A percentile compares a stretch with the other conserved stretches of the same genome.
phyloP scores from a whole-genome alignment of 1,140 invertebrate genomes.

The Cecropterus lyciades region DNA sequence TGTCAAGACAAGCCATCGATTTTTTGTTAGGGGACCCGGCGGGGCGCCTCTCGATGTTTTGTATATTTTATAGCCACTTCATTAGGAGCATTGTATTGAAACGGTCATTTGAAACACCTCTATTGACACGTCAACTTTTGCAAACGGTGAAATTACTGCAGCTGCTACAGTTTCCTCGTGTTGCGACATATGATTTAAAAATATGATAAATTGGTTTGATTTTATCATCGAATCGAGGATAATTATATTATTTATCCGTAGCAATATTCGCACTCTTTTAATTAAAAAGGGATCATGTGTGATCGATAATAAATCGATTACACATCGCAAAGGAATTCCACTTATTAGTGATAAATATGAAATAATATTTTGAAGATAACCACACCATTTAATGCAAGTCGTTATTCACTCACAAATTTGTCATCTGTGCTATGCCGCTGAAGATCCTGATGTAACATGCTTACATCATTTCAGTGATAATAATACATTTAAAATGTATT shows the following conservation, averaged over 20 bases:
- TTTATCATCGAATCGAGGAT: neutral
- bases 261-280: neutral
- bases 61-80: conserved; percentile 76
- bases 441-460: neutral
- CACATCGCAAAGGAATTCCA: too few species aligned
- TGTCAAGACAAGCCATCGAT: conserved; percentile 72
- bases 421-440: neutral
- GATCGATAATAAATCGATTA: too few species aligned
- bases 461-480: neutral
- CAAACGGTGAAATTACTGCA: conserved; percentile 11
- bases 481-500: neutral
- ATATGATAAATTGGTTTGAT: neutral
- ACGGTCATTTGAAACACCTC: conserved; percentile 56
- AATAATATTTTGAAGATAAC: too few species aligned
- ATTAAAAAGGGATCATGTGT: neutral
- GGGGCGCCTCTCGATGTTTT: conserved; percentile 70
- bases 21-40: conserved; percentile 58
- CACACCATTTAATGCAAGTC: neutral
- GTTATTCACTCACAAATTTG: neutral
- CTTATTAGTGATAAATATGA: too few species aligned
- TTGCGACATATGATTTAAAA: neutral
- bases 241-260: neutral
- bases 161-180: neutral
- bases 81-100: conserved; percentile 60
- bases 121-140: conserved; percentile 66